Evolutionary conservation across 2,888 invertebrate genomes (phyloP), one percentile per base, ranked within the genome.

Genomic region (Eilema depressum): DNA sequence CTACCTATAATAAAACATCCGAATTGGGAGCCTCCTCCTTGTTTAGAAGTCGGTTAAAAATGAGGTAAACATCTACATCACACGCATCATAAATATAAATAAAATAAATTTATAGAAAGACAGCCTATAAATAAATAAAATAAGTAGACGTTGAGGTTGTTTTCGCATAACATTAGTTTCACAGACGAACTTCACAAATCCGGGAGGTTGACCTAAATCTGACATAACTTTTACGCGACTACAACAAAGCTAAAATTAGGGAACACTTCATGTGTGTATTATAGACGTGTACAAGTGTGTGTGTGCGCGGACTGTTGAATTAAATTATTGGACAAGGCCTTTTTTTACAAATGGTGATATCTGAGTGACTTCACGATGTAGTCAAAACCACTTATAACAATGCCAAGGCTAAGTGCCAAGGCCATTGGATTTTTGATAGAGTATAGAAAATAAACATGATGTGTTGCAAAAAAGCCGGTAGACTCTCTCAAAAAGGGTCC

Each of bases 211-310:
- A 69, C 69, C 70, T 53, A 65, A 63, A 59, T 68, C 63, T 66
- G 60, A 64, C 69, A 59, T 60, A 68, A 69, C 28, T 69, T 66
- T 73, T 71, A 66, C 53, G 62, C 41, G 69, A 69, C 69, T 65
- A 69, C 61, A 62, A 70, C 61, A 56, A 66, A 62, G 59, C 72
- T 74, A 75, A 70, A 68, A 61, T 69, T 68, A 73, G 70, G 30
- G 66, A 68, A 62, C 25, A 41, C n/a, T 66, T 68, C 25, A 41
- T 69, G 33, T 57, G 17, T 69, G 30, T 11, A 5, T 56, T 60
- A 30, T 26, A 4, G n/a, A 33, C n/a, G n/a, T 53, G 41, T 11
- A 37, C 17, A 41, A 1, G 8, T 3, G 17, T 41, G 41, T 17
- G 17, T 12, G 12, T 65, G 61, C 59, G 47, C 59, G 37, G n/a